Percentiles rank a stretch among this genome's conserved stretches.
These are phyloP conservation scores for Tipula lateralis DNA, from an alignment of 2,888 invertebrate genomes.

Conservation along the genomic window DNA sequence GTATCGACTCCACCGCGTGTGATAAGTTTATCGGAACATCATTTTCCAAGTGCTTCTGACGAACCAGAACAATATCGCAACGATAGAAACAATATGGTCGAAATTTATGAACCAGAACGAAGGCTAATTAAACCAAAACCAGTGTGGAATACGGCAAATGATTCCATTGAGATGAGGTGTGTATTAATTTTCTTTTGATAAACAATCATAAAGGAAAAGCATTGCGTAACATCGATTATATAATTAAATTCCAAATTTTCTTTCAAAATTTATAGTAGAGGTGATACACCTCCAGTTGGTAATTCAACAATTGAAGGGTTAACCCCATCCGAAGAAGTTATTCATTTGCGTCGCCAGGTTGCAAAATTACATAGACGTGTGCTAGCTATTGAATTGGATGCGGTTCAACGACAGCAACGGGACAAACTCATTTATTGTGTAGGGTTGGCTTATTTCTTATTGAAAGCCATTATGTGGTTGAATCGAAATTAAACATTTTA, in stretches of 20 bases:
- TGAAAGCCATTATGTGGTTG: constrained; percentile 82
- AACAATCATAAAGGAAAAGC: background rate
- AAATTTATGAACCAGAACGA: constrained; percentile 36
- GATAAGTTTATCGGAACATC: constrained; percentile 79
- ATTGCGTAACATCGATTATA: background rate
- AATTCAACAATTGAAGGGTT: constrained; percentile 56
- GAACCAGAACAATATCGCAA: constrained; percentile 36
- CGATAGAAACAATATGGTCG: background rate
- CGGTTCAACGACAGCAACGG: constrained; percentile 74
- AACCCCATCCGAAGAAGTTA: constrained; percentile 70
- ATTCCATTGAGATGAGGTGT: constrained; percentile 26
- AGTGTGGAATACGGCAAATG: background rate
- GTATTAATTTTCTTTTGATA: background rate
- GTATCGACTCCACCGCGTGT: constrained; percentile 86
- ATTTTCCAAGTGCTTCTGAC: constrained; percentile 67
- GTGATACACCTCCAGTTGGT: constrained; percentile 62
- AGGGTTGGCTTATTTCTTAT: constrained; percentile 77
- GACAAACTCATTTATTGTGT: constrained; percentile 81
- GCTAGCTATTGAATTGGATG: constrained; percentile 80
- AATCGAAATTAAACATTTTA: constrained; percentile 52
- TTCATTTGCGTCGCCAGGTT: constrained; percentile 78
- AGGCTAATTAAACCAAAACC: constrained; percentile 34
- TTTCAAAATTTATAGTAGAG: constrained; percentile 50
- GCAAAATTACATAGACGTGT: constrained; percentile 83
- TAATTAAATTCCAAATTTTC: background rate